Base-by-base conservation (phyloP, 2,113 vertebrate genomes). In the Craseonycteris thonglongyai region DNA sequence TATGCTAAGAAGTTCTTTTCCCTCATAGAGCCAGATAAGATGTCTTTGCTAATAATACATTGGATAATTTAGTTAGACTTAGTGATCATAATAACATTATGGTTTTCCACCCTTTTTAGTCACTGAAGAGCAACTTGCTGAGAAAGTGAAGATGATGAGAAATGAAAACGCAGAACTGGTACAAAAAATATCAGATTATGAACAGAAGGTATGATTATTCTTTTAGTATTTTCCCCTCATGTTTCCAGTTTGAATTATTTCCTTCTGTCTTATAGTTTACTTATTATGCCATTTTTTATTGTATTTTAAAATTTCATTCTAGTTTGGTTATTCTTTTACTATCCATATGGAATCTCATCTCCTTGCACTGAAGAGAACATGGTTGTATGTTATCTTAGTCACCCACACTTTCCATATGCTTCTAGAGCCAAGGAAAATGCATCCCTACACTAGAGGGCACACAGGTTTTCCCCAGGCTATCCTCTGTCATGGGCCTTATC, bases 81-180 rank as follows among this genome's bases (percentile, higher is more conserved):
- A 35, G 26, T 95, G 33, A n/a, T 80, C n/a, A n/a, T 80, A n/a
- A n/a, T n/a, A 56, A 69, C 59, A 47, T 94, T 84, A 51, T 19
- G 75, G 15, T n/a, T 86, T 91, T 18, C 71, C 79, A 96, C 82
- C 88, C 81, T 91, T 93, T 97, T 93, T 97, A 99, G 99, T 99
- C 97, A 99, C 98, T 82, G 99, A 99, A 97, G 98, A 99, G 83
- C 99, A 98, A 22, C 98, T 99, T 85, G 93, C 95, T 65, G 98
- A 99, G 75, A 99, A 99, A 97, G 98, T 99, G 88, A 98, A 98
- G 88, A 98, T 94, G 21, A 98, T 99, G 45, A 97, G 98, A 63
- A 98, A 98, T 95, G 99, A 99, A 97, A 99, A 99, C 95, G 96
- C 96, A 72, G 98, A 99, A 40, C 98, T 99, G 81, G 95, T 98